A percentile compares a stretch with the other conserved stretches of the same genome.
Evolutionary conservation across 1,140 invertebrate species (phyloP).

Genomic region (Magallana ariakensis): DNA sequence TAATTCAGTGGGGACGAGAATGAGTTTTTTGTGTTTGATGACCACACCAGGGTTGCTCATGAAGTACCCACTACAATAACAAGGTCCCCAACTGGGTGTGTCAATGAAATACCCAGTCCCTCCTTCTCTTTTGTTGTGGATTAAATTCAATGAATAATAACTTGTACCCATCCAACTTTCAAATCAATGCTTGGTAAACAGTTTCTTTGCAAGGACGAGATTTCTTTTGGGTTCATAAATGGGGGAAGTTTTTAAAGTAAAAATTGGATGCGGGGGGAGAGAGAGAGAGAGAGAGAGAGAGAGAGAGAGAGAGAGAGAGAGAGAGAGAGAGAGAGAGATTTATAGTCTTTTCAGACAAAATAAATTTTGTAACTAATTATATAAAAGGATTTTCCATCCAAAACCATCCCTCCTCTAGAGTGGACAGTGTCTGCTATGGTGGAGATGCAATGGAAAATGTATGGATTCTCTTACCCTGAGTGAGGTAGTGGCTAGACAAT

Average conservation of each 20-base stretch:
- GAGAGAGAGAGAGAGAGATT: slow-evolving; percentile 33
- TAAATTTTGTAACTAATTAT: too few species aligned
- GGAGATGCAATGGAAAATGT: too few species aligned
- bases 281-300: slow-evolving; percentile 39
- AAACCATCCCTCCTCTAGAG: too few species aligned
- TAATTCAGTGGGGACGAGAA: not conserved
- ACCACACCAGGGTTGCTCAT: not conserved
- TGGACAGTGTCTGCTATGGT: too few species aligned
- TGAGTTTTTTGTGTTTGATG: not conserved
- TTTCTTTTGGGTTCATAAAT: not conserved
- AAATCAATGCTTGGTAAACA: slow-evolving; percentile 8
- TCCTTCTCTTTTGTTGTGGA: not conserved
- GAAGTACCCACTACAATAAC: not conserved
- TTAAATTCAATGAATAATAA: not conserved
- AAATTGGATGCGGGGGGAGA: not conserved
- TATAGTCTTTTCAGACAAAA: too few species aligned
- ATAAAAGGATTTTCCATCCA: too few species aligned
- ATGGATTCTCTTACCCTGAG: slow-evolving; percentile 45
- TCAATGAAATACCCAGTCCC: not conserved
- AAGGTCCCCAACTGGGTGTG: not conserved
- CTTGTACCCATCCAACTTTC: slow-evolving; percentile 22
- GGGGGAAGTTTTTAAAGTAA: not conserved
- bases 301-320: slow-evolving; percentile 21
- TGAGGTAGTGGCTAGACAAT: slow-evolving; percentile 54
- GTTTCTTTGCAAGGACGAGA: not conserved